Evolutionary conservation across 2,113 vertebrate species (phyloP).

Genomic region (Clarias batrachus): DNA sequence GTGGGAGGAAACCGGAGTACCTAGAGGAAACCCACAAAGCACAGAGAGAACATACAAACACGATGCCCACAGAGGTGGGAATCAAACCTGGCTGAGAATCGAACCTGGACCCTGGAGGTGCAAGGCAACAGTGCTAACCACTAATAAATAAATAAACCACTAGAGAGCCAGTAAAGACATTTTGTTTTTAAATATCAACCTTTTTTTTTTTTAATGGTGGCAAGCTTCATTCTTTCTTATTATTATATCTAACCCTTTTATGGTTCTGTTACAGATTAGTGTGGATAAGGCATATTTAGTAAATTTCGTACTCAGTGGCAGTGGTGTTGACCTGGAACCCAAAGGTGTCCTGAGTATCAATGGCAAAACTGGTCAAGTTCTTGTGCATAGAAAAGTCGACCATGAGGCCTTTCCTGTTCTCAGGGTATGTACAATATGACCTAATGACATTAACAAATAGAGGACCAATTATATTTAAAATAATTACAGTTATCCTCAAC

Average conservation of each 20-base stretch:
- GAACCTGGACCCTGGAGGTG: too few species aligned
- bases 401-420: constrained; percentile 11
- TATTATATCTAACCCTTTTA: background rate
- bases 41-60: too few species aligned
- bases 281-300: constrained; percentile 36
- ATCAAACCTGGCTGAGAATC: too few species aligned
- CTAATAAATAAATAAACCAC: too few species aligned
- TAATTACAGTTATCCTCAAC: background rate
- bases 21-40: too few species aligned
- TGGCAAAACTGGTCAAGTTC: background rate
- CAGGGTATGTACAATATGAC: constrained; percentile 20
- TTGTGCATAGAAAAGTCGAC: constrained; percentile 33
- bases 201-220: too few species aligned
- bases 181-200: too few species aligned
- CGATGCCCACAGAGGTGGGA: too few species aligned
- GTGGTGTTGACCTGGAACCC: constrained; percentile 36
- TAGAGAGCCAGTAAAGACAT: too few species aligned
- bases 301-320: background rate
- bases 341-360: constrained; percentile 18
- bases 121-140: too few species aligned
- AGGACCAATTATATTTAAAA: background rate
- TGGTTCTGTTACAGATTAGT: constrained; percentile 34
- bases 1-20: too few species aligned
- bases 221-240: background rate
- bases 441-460: background rate